Percentiles rank a stretch among this genome's conserved stretches.
Conservation (phyloP, 2,113 vertebrate species). For the Planiliza haematocheilus region DNA sequence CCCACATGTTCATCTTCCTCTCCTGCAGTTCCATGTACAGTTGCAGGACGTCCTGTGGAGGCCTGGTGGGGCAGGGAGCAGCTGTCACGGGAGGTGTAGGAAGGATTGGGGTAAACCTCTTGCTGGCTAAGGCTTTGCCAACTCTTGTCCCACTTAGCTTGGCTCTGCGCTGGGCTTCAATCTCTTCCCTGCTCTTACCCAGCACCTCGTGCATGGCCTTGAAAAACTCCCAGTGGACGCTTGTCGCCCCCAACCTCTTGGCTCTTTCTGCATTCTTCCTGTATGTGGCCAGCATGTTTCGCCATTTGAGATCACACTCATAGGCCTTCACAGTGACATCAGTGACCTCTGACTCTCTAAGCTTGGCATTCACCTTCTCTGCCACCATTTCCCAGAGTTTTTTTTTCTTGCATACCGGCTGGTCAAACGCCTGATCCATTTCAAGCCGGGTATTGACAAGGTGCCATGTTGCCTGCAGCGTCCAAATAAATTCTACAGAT, state of each 20-base stretch:
- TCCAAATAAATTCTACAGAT: constrained; percentile 84
- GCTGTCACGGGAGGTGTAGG: constrained; percentile 69
- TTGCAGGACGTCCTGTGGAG: constrained; percentile 82
- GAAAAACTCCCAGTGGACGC: constrained; percentile 86
- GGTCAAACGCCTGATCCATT: constrained; percentile 83
- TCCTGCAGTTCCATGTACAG: constrained; percentile 86
- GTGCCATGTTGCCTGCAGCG: constrained; percentile 83
- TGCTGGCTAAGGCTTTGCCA: constrained; percentile 75
- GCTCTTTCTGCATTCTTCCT: constrained; percentile 82
- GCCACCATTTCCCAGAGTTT: constrained; percentile 84
- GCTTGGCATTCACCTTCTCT: constrained; percentile 75
- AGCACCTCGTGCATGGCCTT: constrained; percentile 80
- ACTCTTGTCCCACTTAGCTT: constrained; percentile 71
- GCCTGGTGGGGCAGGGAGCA: constrained; percentile 46
- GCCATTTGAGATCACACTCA: constrained; percentile 86
- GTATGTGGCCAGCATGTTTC: constrained; percentile 85
- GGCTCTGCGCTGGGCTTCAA: constrained; percentile 73
- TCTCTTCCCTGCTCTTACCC: constrained; percentile 79
- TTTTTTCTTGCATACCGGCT: constrained; percentile 85
- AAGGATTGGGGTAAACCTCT: constrained; percentile 81
- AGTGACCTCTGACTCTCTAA: constrained; percentile 63
- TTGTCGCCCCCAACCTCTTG: constrained; percentile 69
- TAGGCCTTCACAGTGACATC: constrained; percentile 76
- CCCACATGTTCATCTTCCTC: constrained; percentile 86
- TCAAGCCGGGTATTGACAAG: constrained; percentile 80